These are phyloP conservation scores for Sebastes itinus DNA, from an alignment of 2,797 vertebrate species.

Conservation along the genomic window DNA sequence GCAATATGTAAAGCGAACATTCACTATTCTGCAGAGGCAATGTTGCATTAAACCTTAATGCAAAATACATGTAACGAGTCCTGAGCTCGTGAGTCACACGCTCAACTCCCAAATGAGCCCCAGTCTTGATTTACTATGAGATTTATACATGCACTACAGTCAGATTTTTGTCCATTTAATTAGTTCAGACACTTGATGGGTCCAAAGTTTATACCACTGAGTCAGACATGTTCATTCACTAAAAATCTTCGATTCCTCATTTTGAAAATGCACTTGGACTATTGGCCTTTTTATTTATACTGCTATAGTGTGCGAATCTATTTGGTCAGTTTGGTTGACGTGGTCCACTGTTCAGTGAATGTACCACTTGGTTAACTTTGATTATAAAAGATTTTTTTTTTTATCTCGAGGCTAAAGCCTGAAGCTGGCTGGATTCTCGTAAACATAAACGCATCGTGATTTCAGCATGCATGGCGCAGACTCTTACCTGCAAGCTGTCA, in stretches of 20 bases:
- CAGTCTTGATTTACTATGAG: slow-evolving; percentile 16
- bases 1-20: background rate
- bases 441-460: slow-evolving; percentile 54
- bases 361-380: slow-evolving; percentile 2
- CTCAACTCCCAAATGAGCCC: slow-evolving; percentile 7
- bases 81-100: background rate
- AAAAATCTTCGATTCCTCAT: background rate
- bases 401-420: slow-evolving; percentile 24
- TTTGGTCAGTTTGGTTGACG: background rate
- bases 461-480: slow-evolving; percentile 44
- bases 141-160: slow-evolving; percentile 13
- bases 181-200: background rate
- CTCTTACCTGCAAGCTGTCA: slow-evolving; percentile 67
- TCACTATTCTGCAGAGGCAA: background rate
- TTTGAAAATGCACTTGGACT: background rate
- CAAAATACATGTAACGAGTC: background rate
- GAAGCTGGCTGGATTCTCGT: slow-evolving; percentile 48
- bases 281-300: background rate
- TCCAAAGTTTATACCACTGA: background rate
- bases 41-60: background rate
- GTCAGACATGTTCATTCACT: background rate
- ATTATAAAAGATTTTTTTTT: slow-evolving; percentile 9
- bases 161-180: slow-evolving; percentile 4
- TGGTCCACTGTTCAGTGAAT: background rate
- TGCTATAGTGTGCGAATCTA: background rate